phyloP scores from a whole-genome alignment of 2,888 invertebrate species.

The Leptinotarsa tumamoca region DNA sequence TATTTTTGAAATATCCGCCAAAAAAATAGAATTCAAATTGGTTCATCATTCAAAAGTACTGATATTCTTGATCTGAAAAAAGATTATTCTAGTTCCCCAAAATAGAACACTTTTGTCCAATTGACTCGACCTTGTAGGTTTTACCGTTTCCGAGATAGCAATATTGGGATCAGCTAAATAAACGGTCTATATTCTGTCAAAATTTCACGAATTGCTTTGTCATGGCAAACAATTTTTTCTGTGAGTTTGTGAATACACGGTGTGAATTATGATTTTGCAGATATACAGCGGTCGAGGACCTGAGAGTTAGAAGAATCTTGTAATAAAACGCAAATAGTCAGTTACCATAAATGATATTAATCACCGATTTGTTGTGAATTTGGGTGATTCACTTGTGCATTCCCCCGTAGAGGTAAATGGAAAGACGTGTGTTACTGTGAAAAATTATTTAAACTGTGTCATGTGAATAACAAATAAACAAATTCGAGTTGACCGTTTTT shows the following conservation, averaged over 20 bases:
- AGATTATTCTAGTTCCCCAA: no score
- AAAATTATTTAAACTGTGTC: neutral
- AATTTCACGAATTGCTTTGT: no score
- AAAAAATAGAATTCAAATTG: no score
- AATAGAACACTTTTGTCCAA: no score
- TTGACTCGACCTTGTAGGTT: no score
- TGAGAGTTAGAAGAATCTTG: constrained; percentile 28
- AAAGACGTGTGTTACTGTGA: neutral
- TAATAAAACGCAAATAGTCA: neutral
- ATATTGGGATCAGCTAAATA: no score
- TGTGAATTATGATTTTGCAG: constrained; percentile 23
- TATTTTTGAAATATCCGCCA: no score
- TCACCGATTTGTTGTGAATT: neutral
- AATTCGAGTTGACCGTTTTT: neutral
- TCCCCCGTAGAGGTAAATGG: neutral
- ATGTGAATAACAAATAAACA: neutral
- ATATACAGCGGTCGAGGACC: constrained; percentile 36
- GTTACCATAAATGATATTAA: neutral
- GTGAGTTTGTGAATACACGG: neutral
- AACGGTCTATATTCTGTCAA: no score
- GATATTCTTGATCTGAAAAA: no score
- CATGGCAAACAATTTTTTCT: neutral
- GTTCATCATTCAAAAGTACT: no score
- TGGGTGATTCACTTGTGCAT: neutral
- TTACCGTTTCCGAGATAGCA: no score